These are phyloP conservation scores for Scotopteryx bipunctaria DNA, from an alignment of 2,888 invertebrate species.

Conservation along the genomic window DNA sequence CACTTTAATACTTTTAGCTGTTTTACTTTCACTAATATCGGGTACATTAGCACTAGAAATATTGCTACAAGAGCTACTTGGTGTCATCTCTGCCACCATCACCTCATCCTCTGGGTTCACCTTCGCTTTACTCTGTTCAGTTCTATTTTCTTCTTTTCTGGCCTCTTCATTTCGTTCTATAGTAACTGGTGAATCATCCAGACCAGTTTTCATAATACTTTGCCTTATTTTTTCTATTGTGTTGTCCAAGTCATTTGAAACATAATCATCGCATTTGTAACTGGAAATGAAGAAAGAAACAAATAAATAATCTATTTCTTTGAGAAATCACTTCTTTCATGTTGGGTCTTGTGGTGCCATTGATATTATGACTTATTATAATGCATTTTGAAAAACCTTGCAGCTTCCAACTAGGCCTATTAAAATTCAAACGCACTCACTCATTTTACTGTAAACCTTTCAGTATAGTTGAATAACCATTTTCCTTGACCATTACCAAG, in stretches of 20 bases:
- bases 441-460: no score
- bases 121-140: conserved; percentile 45
- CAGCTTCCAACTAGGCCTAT: no score
- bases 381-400: no score
- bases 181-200: conserved; percentile 47
- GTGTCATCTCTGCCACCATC: conserved; percentile 40
- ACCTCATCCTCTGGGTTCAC: conserved; percentile 46
- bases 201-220: conserved; percentile 63
- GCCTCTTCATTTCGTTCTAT: conserved; percentile 46
- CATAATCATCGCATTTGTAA: conserved; percentile 91
- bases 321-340: no score
- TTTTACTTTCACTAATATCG: conserved; percentile 58
- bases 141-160: conserved; percentile 27
- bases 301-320: no score
- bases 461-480: no score
- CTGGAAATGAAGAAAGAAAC: conserved; percentile 75
- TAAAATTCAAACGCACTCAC: no score
- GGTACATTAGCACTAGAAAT: conserved; percentile 38
- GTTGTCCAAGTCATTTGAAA: conserved; percentile 86
- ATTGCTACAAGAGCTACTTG: conserved; percentile 51
- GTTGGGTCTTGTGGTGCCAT: no score
- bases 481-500: no score
- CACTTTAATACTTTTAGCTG: conserved; percentile 62
- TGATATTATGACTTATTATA: no score
- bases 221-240: conserved; percentile 83